These are phyloP conservation scores for Rhagonycha fulva DNA, from an alignment of 2,888 invertebrate genomes.

Conservation along the genomic window DNA sequence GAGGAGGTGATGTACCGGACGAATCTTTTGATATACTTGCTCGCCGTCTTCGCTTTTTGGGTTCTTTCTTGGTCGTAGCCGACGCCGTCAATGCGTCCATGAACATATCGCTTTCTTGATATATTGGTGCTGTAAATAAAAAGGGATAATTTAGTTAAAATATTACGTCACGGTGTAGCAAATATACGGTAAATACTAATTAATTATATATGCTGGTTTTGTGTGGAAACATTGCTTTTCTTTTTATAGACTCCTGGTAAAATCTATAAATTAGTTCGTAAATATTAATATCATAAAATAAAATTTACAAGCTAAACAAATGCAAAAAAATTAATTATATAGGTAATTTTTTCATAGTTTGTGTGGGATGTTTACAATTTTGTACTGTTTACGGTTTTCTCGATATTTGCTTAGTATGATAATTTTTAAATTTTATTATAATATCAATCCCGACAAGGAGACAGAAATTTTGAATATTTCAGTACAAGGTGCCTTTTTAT, in stretches of 20 bases:
- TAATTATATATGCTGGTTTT: not conserved
- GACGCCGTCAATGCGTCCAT: constrained; percentile 88
- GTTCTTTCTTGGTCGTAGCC: constrained; percentile 73
- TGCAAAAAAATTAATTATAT: not conserved
- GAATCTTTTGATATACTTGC: constrained; percentile 71
- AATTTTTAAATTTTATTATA: not conserved
- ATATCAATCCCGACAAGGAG: not conserved
- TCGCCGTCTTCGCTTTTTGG: constrained; percentile 78
- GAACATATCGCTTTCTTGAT: constrained; percentile 91
- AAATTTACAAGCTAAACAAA: not conserved
- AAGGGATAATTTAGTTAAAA: constrained; percentile 15
- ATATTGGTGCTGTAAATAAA: constrained; percentile 66
- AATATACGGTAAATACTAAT: not conserved
- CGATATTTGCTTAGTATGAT: too few species aligned
- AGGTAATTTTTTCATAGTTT: too few species aligned
- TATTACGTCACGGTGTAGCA: not conserved
- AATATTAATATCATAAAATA: not conserved
- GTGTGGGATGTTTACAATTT: too few species aligned
- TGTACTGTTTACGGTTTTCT: too few species aligned
- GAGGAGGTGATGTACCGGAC: constrained; percentile 52
- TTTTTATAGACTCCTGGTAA: not conserved
- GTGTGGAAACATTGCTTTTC: not conserved
- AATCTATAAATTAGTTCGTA: not conserved
- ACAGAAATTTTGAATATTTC: not conserved
- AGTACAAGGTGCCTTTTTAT: not conserved